phyloP scores from a whole-genome alignment of 2,113 vertebrate species.

The Elanus axillaris region DNA sequence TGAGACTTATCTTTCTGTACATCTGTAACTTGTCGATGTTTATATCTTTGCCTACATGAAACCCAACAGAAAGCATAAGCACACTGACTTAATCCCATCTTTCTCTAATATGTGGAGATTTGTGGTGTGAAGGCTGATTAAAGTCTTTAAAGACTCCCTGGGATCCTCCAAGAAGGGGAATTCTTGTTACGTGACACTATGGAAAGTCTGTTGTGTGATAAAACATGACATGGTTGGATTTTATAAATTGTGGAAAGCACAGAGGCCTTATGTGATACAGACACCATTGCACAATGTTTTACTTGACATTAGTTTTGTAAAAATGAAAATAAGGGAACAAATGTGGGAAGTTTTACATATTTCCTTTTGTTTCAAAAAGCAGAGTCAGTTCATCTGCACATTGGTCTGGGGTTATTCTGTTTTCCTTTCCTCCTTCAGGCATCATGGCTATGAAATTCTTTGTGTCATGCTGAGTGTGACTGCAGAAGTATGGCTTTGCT shows the following conservation, averaged over 20 bases:
- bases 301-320: background rate
- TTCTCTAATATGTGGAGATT: background rate
- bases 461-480: rapidly evolving
- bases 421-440: background rate
- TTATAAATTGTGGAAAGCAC: background rate
- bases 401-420: background rate
- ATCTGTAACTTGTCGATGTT: background rate
- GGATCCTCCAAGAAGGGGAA: background rate
- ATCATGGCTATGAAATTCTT: background rate
- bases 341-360: rapidly evolving
- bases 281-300: background rate
- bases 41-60: background rate
- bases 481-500: background rate
- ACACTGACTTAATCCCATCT: background rate
- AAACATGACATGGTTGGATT: background rate
- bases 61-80: background rate
- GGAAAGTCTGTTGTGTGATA: background rate
- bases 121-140: background rate
- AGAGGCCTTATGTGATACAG: background rate
- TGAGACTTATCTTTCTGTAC: background rate
- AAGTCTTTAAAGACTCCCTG: background rate
- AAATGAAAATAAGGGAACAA: background rate
- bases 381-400: background rate
- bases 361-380: background rate
- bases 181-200: background rate